Evolutionary conservation across 2,797 vertebrate species (phyloP).

Genomic region (Xerus rutilus): DNA sequence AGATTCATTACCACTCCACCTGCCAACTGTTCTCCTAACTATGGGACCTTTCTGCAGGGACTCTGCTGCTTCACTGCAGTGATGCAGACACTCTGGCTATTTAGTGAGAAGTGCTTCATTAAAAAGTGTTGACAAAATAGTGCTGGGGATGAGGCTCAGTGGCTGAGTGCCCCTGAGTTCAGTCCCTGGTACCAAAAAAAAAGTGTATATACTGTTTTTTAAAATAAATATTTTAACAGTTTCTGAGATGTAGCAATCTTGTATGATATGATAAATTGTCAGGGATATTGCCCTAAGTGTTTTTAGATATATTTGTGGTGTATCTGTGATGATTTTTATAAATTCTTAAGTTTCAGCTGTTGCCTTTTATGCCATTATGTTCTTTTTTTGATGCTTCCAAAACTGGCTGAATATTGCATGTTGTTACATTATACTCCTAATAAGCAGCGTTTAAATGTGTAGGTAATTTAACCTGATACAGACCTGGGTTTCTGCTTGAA

Average conservation of each 20-base stretch:
- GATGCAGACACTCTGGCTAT: fast-evolving
- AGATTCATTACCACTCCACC: too few relatives aligned
- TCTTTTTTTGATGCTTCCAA: neutral
- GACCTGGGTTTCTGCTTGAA: neutral
- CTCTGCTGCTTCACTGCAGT: neutral
- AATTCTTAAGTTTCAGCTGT: neutral
- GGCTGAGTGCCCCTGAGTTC: too few relatives aligned
- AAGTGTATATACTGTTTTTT: too few relatives aligned
- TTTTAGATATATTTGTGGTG: neutral
- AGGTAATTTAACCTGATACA: neutral
- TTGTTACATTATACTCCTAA: neutral
- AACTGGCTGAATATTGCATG: neutral
- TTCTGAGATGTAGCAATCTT: neutral
- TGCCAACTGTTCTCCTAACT: neutral
- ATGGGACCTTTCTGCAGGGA: neutral
- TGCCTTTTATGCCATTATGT: neutral
- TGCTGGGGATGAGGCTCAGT: too few relatives aligned
- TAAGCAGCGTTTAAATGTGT: neutral
- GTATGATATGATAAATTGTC: neutral
- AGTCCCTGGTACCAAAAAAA: too few relatives aligned
- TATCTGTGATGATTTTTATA: neutral
- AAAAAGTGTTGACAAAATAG: too few relatives aligned
- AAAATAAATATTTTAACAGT: neutral
- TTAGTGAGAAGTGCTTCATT: neutral
- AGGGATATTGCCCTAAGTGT: neutral